These are phyloP conservation scores for Achlya flavicornis DNA, from an alignment of 2,888 invertebrate genomes.

Conservation along the genomic window DNA sequence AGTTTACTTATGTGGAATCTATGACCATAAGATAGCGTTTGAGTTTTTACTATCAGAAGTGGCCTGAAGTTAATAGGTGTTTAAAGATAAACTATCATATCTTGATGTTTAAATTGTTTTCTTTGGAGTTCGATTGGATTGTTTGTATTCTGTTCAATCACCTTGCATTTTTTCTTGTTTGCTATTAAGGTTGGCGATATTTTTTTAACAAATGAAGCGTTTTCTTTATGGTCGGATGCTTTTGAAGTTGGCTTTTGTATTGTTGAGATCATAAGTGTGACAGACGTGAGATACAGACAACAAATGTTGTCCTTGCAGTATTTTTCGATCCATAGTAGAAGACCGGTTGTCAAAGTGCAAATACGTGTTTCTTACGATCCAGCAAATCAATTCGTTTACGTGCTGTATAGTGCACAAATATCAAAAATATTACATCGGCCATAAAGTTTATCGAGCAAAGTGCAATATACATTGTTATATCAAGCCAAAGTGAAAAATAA, in stretches of 20 bases:
- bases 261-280: too few relatives aligned
- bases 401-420: too few relatives aligned
- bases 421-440: too few relatives aligned
- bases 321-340: too few relatives aligned
- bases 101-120: not conserved
- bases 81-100: not conserved
- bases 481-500: too few relatives aligned
- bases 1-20: conserved; percentile 18
- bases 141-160: not conserved
- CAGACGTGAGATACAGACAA: too few relatives aligned
- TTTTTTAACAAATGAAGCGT: not conserved
- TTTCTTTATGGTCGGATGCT: not conserved
- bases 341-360: too few relatives aligned
- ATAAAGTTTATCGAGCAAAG: too few relatives aligned
- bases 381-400: too few relatives aligned
- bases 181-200: not conserved
- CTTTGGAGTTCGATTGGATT: not conserved
- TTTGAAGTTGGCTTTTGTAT: not conserved
- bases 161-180: not conserved
- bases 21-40: not conserved
- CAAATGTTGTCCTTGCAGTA: too few relatives aligned
- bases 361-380: too few relatives aligned
- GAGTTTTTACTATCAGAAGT: not conserved
- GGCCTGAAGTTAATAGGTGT: not conserved
- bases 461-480: too few relatives aligned